Evolutionary conservation across 2,888 invertebrate genomes (phyloP).

Genomic region (Callyntrura sp.): DNA sequence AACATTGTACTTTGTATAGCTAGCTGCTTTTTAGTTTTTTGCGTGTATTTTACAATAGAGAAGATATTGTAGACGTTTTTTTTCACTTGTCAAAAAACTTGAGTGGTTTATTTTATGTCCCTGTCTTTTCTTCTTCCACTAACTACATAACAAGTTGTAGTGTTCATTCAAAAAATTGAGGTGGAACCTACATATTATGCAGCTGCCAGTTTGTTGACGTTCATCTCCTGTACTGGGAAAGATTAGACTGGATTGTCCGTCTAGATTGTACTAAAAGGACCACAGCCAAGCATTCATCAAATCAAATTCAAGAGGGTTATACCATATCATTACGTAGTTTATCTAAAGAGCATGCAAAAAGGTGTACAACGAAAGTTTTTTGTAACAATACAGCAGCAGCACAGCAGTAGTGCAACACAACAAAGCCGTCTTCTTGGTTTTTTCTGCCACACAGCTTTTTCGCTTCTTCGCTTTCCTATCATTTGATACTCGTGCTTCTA

Average conservation of each 20-base stretch:
- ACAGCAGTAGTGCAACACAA: conserved; percentile 12
- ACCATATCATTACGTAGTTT: background rate
- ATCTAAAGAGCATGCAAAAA: conserved; percentile 17
- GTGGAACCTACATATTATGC: background rate
- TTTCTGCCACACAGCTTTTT: background rate
- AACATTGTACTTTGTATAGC: background rate
- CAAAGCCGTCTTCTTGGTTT: conserved; percentile 6
- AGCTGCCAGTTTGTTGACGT: background rate
- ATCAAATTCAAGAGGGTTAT: background rate
- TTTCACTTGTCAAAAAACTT: conserved; percentile 1
- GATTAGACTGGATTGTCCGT: background rate
- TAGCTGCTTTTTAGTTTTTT: background rate
- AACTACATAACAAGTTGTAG: background rate
- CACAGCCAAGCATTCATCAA: conserved; percentile 34
- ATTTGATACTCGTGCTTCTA: conserved; percentile 25
- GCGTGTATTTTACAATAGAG: background rate
- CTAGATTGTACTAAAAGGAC: background rate
- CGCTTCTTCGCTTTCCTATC: background rate
- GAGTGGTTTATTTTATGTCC: conserved; percentile 41
- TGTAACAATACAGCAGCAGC: background rate
- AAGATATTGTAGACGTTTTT: background rate
- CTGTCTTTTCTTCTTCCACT: conserved; percentile 20
- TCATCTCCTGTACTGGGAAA: background rate
- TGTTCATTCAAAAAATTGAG: background rate
- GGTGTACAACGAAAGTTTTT: background rate